Evolutionary conservation across 2,888 invertebrate genomes (phyloP).

Genomic region (Pristionchus maxplancki): DNA sequence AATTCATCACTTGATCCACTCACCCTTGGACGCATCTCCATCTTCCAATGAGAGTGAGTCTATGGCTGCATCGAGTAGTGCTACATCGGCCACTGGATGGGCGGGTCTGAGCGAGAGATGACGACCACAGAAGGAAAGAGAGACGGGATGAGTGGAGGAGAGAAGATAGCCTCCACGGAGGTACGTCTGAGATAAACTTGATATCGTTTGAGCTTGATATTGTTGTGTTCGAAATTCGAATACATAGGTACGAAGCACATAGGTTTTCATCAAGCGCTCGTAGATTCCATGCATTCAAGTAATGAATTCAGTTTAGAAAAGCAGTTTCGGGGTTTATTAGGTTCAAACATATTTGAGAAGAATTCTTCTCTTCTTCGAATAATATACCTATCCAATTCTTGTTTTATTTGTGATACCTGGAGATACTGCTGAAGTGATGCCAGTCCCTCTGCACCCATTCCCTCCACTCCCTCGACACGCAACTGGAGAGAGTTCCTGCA

Average conservation of each 20-base stretch:
- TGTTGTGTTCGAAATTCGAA: too few species aligned
- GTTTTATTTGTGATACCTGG: too few species aligned
- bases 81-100: constrained; percentile 19
- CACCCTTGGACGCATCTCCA: neutral
- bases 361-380: too few species aligned
- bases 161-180: constrained; percentile 59
- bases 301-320: too few species aligned
- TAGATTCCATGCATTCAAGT: too few species aligned
- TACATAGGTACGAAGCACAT: too few species aligned
- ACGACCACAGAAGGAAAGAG: constrained; percentile 18
- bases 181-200: constrained; percentile 56
- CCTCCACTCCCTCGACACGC: constrained; percentile 39
- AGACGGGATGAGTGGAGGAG: constrained; percentile 43
- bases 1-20: too few species aligned
- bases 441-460: constrained; percentile 10
- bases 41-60: constrained; percentile 5
- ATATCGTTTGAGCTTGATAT: too few species aligned
- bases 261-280: too few species aligned
- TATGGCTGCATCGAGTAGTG: constrained; percentile 21
- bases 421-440: constrained; percentile 51
- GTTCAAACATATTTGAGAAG: too few species aligned
- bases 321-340: too few species aligned
- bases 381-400: too few species aligned
- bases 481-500: neutral
- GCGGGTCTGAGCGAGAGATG: neutral